Evolutionary conservation across 2,888 invertebrate species (phyloP), one percentile per base, ranked within the genome.

Genomic region (Parnassius smintheus): DNA sequence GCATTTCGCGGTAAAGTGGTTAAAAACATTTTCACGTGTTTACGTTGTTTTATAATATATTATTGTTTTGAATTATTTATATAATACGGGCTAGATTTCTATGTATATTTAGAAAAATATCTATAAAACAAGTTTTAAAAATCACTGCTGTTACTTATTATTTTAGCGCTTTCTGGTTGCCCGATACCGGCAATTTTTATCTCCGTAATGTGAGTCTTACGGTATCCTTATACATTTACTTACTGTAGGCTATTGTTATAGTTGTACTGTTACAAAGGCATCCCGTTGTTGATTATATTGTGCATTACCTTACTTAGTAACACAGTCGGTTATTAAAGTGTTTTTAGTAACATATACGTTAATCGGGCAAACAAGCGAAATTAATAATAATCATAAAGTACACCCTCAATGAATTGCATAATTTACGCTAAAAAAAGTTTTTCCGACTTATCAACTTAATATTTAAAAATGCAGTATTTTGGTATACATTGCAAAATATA

Each of bases 261-360:
- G 82, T 92, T 92, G 92, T 92, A 92, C 92, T 92, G 92, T 88
- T 74, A 76, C 75, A 81, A 92, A 92, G 92, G 92, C 92, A 92
- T 91, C 80, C 87, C 89, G 92, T 92, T 92, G 79, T 79, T 85
- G 81, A 76, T 81, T 80, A 76, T 77, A 76, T 80, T 83, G 81
- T 86, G 88, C 78, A 81, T 85, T 84, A 89, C 85, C 75, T 83
- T 88, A 83, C 68, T 78, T 85, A 87, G 83, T 90, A 89, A 89
- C 88, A 89, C 89, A 90, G 89, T 85, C 83, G 73, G 83, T 82
- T 76, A 72, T 70, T 73, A 77, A 78, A 74, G 77, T 78, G 81
- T 77, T 78, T 75, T 73, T 72, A 79, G 76, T 78, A 82, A 83
- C 82, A 83, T 83, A 82, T 76, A 72, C 74, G 76, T 77, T 69